A percentile compares a stretch with the other conserved stretches of the same genome.
Evolutionary conservation across 2,888 invertebrate genomes (phyloP).

Genomic region (Drosophila kambysellisi): DNA sequence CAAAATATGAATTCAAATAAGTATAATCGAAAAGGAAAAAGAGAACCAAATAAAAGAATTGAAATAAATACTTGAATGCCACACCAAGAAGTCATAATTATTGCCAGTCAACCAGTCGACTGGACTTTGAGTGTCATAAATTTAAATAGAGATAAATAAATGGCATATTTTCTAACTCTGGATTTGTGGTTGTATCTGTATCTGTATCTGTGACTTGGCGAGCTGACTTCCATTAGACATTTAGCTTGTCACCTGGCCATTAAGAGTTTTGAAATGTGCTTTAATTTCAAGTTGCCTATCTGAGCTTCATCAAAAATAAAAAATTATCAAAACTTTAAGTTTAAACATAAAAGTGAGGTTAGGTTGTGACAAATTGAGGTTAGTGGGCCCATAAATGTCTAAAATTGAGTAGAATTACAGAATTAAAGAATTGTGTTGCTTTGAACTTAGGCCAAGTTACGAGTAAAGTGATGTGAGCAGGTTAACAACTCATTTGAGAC

Average conservation of each 20-base stretch:
- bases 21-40: slow-evolving; percentile 15
- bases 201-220: slow-evolving; percentile 17
- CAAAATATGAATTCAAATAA: slow-evolving; percentile 19
- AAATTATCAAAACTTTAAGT: background rate
- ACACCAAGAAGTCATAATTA: slow-evolving; percentile 77
- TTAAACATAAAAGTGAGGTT: slow-evolving; percentile 31
- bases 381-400: slow-evolving; percentile 6
- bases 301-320: slow-evolving; percentile 21
- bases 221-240: slow-evolving; percentile 13
- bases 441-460: background rate
- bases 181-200: slow-evolving; percentile 3
- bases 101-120: slow-evolving; percentile 72
- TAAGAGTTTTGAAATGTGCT: slow-evolving; percentile 32
- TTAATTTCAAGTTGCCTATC: slow-evolving; percentile 27
- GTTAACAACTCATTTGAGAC: slow-evolving; percentile 21
- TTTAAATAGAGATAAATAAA: slow-evolving; percentile 66
- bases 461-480: background rate
- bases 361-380: slow-evolving; percentile 24
- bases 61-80: slow-evolving; percentile 50
- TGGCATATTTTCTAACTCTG: slow-evolving; percentile 22
- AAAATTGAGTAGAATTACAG: background rate
- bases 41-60: slow-evolving; percentile 12
- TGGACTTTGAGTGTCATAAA: slow-evolving; percentile 64
- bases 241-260: slow-evolving; percentile 50
- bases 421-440: background rate